Base-by-base conservation (phyloP, 2,888 invertebrate genomes). In the Perizoma affinitatum region DNA sequence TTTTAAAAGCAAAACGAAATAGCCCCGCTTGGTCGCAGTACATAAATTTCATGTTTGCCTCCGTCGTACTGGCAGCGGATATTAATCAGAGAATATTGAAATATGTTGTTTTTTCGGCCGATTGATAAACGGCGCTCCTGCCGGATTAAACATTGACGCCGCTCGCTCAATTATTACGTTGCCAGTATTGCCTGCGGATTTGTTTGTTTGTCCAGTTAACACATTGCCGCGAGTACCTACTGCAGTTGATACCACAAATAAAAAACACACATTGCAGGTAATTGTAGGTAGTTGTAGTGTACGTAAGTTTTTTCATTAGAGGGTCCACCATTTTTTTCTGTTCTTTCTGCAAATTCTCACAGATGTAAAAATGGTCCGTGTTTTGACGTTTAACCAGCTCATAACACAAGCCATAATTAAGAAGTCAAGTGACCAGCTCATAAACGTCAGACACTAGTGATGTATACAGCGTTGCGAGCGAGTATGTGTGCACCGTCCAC, bases 21-120 rank as follows among this genome's bases (percentile, higher is more conserved):
- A 88, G 87, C 87, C 65, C 83, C 84, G 84, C 74, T 88, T 72
- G 88, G 90, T 89, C 80, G 87, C 84, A 91, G 90, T 92, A 90
- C 92, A 92, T 92, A 91, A 92, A 92, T 92, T 90, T 87, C 85
- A 82, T 87, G 92, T 90, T 90, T 88, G 90, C 90, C 78, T 88
- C 89, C 84, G 79, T 88, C 84, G 85, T 83, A 83, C 91, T 87
- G 89, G 87, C 90, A 88, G 87, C 87, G 89, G 90, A 90, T 91
- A 92, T 92, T 91, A 92, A 91, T 92, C 92, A 91, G 90, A 82
- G 90, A 86, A 91, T 91, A 92, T 92, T 90, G 92, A 92, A 92
- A 92, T 92, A 89, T 91, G 92, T 90, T 91, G 90, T 91, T 92
- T 92, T 91, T 90, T 88, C 85, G 83, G 71, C 71, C 82, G 89